These are phyloP conservation scores for Labeo calbasu DNA, from an alignment of 2,797 vertebrate species.

Conservation along the genomic window DNA sequence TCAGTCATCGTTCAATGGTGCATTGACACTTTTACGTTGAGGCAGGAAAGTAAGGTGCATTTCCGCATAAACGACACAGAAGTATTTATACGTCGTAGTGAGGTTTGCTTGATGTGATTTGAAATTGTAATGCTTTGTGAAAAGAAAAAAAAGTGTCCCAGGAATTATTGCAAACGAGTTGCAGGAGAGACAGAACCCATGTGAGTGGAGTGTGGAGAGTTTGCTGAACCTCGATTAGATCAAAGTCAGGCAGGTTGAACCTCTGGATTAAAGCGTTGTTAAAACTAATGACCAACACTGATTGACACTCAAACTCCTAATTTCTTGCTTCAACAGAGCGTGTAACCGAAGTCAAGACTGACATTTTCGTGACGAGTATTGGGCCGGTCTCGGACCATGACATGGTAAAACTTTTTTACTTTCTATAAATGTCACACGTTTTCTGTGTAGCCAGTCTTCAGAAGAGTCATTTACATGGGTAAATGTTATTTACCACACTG, in stretches of 20 bases:
- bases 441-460: conserved; percentile 37
- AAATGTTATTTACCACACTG: neutral
- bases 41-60: neutral
- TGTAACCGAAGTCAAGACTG: conserved; percentile 99
- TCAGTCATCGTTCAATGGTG: neutral
- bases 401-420: conserved; percentile 87
- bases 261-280: conserved; percentile 79
- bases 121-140: neutral
- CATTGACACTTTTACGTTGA: neutral
- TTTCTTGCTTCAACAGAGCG: conserved; percentile 98
- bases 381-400: conserved; percentile 99
- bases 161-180: neutral
- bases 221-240: conserved; percentile 73
- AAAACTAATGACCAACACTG: conserved; percentile 80
- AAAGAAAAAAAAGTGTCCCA: neutral
- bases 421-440: conserved; percentile 70
- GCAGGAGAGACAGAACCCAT: neutral
- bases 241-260: conserved; percentile 70
- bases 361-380: conserved; percentile 99
- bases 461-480: neutral
- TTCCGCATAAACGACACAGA: neutral
- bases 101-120: neutral
- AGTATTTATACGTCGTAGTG: no score
- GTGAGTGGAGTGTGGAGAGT: neutral
- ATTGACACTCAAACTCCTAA: conserved; percentile 87